Base-by-base conservation (phyloP, 2,888 invertebrate species). In the Argyresthia albistria region DNA sequence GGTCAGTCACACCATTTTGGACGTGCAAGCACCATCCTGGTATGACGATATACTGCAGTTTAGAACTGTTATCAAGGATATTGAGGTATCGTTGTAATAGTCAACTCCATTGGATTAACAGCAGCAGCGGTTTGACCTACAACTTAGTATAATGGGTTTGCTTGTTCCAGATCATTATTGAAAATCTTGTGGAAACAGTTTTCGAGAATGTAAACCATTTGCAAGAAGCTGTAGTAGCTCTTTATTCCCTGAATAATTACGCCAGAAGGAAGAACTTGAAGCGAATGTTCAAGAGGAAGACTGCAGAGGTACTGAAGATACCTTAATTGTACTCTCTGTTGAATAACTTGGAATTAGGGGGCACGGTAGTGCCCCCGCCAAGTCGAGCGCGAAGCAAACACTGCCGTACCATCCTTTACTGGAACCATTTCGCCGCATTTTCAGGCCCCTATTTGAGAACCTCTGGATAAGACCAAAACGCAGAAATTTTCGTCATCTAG, bases 11-110 rank as follows among this genome's bases (percentile, higher is more conserved):
- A 89, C 90, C 35, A 93, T 97, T 56, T 77, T 95, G n/a, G 90
- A 94, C 61, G 94, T 96, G 0, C 93, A 94, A 68, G 90, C 91
- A 37, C 90, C 92, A 0, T 90, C 91, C n/a, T 97, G 97, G 97
- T 93, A 93, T 70, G 93, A 94, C 61, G 91, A 92, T 57, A 91
- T 93, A 64, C 75, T 90, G 46, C 80, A 83, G 59, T 93, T 92
- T 64, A 86, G 90, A 53, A 77, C 80, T 1, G 76, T 88, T 51
- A 89, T 91, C 61, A 91, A 90, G 65, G 90, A 91, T 59, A 89
- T 92, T 53, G 92, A 92, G 76, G 90, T 82, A 54, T 56, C 59
- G 16, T 47, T 14, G 10, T 10, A 25, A 25, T 25, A 39, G 39
- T 39, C n/a, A 39, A 4, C 25, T 25, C 25, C 15, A 8, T 46